Percentiles rank a stretch among this genome's conserved stretches.
These are phyloP conservation scores for Diabrotica virgifera DNA, from an alignment of 1,140 invertebrate genomes.

Conservation along the genomic window DNA sequence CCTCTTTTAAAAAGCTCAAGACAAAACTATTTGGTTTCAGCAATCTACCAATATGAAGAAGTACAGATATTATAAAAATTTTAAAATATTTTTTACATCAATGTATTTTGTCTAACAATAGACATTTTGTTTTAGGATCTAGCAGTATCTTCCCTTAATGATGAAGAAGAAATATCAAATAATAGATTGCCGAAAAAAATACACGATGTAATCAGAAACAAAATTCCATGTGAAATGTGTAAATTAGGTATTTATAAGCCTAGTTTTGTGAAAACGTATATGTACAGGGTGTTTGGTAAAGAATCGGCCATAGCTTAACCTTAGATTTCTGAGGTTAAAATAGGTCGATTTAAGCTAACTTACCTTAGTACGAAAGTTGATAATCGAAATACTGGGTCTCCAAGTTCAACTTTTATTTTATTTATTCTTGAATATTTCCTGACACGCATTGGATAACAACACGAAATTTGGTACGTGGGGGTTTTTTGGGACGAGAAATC, in stretches of 20 bases:
- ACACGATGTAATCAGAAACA: slow-evolving; percentile 34
- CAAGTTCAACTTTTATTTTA: too few species aligned
- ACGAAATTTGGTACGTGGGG: too few species aligned
- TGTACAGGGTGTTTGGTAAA: too few species aligned
- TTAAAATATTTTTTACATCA: not conserved
- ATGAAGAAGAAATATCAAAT: not conserved
- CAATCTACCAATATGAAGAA: slow-evolving; percentile 24
- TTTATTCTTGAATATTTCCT: too few species aligned
- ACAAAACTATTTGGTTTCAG: slow-evolving; percentile 27
- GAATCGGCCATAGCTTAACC: too few species aligned
- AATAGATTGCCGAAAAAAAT: slow-evolving; percentile 26
- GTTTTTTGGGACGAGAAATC: too few species aligned
- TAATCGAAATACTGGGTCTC: too few species aligned
- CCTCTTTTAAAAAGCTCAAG: slow-evolving; percentile 29
- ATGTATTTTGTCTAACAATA: not conserved
- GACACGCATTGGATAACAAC: too few species aligned
- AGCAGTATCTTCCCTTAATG: slow-evolving; percentile 7
- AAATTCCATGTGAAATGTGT: slow-evolving; percentile 38
- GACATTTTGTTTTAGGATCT: not conserved
- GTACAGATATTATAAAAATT: slow-evolving; percentile 13
- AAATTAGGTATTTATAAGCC: slow-evolving; percentile 32
- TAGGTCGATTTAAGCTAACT: too few species aligned
- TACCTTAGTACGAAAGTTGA: too few species aligned
- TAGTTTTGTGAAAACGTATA: not conserved
- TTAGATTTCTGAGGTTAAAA: too few species aligned